phyloP scores from a whole-genome alignment of 1,140 invertebrate species.

The Coptotermes formosanus region DNA sequence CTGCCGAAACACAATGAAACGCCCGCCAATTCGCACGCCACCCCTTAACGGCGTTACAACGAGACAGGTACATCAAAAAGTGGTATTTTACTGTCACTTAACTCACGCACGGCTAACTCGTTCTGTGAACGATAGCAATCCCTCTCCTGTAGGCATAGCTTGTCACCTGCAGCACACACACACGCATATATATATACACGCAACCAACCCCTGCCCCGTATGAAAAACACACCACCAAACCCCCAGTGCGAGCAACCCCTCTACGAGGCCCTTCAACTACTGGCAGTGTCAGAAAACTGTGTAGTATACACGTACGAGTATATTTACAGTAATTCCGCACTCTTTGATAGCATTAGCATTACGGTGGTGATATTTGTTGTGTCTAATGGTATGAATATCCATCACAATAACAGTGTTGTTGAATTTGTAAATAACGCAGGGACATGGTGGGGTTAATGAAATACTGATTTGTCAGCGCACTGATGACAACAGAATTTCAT shows the following conservation, averaged over 20 bases:
- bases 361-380: neutral
- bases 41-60: neutral
- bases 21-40: too few species aligned
- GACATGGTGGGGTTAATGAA: neutral
- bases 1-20: neutral
- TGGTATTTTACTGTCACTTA: neutral
- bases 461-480: neutral
- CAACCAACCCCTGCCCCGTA: neutral
- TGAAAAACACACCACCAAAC: neutral
- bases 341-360: neutral
- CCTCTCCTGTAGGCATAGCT: neutral
- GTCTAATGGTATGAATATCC: neutral
- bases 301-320: neutral
- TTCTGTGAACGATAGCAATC: neutral
- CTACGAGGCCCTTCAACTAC: neutral
- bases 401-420: neutral
- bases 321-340: neutral
- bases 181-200: neutral
- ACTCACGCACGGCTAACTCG: neutral
- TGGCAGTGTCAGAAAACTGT: neutral
- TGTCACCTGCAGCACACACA: neutral
- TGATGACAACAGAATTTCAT: neutral
- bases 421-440: neutral
- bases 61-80: neutral
- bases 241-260: neutral